Conservation (phyloP, 2,797 vertebrate species). For the Hydrophis major region DNA sequence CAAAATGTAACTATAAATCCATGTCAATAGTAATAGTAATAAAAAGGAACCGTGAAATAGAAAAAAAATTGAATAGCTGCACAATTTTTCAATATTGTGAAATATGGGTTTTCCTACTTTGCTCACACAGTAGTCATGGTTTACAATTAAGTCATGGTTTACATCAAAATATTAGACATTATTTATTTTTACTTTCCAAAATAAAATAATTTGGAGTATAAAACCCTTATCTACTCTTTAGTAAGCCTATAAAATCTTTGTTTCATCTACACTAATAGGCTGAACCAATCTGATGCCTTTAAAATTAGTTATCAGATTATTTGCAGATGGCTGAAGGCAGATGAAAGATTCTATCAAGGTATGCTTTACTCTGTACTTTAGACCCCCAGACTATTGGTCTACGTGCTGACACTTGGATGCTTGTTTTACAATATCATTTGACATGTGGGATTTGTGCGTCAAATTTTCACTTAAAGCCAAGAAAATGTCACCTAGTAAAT, state of each 20-base stretch:
- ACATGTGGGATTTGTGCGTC: slow-evolving; percentile 80
- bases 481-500: slow-evolving; percentile 79
- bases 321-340: slow-evolving; percentile 78
- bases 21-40: background rate
- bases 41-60: slow-evolving; percentile 34
- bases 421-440: slow-evolving; percentile 85
- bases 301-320: slow-evolving; percentile 74
- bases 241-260: slow-evolving; percentile 66
- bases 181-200: slow-evolving; percentile 20
- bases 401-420: slow-evolving; percentile 81
- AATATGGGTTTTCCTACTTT: background rate
- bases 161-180: background rate
- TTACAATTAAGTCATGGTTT: background rate
- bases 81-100: background rate
- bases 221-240: slow-evolving; percentile 69
- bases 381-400: slow-evolving; percentile 70
- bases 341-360: slow-evolving; percentile 76
- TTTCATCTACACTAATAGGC: slow-evolving; percentile 54
- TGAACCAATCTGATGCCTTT: slow-evolving; percentile 66
- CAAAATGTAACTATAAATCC: background rate
- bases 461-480: slow-evolving; percentile 78
- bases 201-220: slow-evolving; percentile 58
- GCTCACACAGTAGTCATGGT: background rate
- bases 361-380: slow-evolving; percentile 68
- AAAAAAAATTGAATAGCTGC: slow-evolving; percentile 39